These are phyloP conservation scores for Dipodomys stephensi DNA, from an alignment of 2,113 vertebrate genomes.

Conservation along the genomic window DNA sequence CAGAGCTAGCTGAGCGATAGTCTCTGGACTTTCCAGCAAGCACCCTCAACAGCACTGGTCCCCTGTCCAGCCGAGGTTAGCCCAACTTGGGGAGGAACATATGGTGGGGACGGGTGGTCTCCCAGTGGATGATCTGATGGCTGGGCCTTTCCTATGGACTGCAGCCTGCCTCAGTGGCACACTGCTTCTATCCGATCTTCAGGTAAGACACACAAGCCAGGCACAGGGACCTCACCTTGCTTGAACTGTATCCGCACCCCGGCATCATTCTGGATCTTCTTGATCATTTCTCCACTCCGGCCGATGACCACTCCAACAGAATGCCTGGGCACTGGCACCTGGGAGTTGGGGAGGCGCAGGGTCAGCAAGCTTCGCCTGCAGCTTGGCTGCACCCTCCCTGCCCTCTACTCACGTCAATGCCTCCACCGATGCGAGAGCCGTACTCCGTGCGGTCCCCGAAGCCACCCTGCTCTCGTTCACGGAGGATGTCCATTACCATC, in stretches of 20 bases:
- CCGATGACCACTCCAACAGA: constrained; percentile 96
- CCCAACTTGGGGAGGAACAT: too few species aligned
- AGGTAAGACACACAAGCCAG: background rate
- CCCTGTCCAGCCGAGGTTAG: too few species aligned
- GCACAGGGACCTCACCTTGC: constrained; percentile 86
- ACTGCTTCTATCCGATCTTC: too few species aligned
- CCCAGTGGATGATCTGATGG: background rate
- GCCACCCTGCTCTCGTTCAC: constrained; percentile 92
- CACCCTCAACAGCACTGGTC: too few species aligned
- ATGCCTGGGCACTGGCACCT: constrained; percentile 94
- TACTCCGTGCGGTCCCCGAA: constrained; percentile 93
- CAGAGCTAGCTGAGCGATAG: background rate
- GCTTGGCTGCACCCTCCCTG: background rate
- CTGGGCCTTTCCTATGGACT: too few species aligned
- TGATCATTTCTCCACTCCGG: constrained; percentile 95
- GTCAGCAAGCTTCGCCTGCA: fast-evolving
- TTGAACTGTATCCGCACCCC: constrained; percentile 97
- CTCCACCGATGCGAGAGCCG: constrained; percentile 90
- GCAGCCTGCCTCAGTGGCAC: too few species aligned
- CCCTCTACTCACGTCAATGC: constrained; percentile 81
- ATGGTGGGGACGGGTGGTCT: too few species aligned
- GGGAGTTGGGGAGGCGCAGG: fast-evolving
- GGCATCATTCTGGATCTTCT: constrained; percentile 96
- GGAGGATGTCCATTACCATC: constrained; percentile 96
- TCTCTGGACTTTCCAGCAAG: too few species aligned